Evolutionary conservation across 2,113 vertebrate genomes (phyloP).

Genomic region (Oryzias curvinotus): DNA sequence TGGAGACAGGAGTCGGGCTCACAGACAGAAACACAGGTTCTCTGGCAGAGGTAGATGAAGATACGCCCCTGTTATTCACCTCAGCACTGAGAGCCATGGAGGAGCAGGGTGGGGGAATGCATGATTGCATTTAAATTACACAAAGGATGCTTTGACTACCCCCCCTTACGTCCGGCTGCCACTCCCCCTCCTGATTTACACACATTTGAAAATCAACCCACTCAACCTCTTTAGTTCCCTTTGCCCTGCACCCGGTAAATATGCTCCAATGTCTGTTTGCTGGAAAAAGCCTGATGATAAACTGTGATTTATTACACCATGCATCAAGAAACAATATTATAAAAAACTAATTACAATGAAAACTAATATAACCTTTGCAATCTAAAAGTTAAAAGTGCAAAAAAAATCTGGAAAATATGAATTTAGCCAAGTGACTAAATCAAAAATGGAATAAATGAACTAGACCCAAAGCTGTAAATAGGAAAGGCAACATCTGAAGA

Average conservation of each 20-base stretch:
- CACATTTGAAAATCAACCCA: slow-evolving; percentile 80
- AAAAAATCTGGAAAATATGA: too few species aligned
- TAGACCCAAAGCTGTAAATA: too few species aligned
- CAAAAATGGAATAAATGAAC: too few species aligned
- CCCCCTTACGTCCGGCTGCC: slow-evolving; percentile 62
- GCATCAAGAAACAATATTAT: too few species aligned
- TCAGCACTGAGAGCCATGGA: slow-evolving; percentile 15
- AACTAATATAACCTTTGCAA: too few species aligned
- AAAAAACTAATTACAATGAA: too few species aligned
- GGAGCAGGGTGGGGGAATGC: slow-evolving; percentile 34
- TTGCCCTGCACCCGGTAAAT: slow-evolving; percentile 34
- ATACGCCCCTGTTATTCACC: slow-evolving; percentile 55
- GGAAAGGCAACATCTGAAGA: too few species aligned
- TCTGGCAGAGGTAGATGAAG: slow-evolving; percentile 50
- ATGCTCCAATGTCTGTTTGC: slow-evolving; percentile 19
- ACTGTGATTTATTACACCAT: too few species aligned
- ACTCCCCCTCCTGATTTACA: slow-evolving; percentile 76
- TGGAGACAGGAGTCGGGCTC: slow-evolving; percentile 41
- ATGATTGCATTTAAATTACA: slow-evolving; percentile 77
- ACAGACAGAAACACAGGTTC: slow-evolving; percentile 54
- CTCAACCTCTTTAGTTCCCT: slow-evolving; percentile 26
- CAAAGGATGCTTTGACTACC: slow-evolving; percentile 60
- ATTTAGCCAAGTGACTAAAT: too few species aligned
- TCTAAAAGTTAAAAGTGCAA: too few species aligned
- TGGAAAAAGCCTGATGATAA: slow-evolving; percentile 10